Base-by-base conservation (phyloP, 2,888 invertebrate genomes). In the Morpho helenor region DNA sequence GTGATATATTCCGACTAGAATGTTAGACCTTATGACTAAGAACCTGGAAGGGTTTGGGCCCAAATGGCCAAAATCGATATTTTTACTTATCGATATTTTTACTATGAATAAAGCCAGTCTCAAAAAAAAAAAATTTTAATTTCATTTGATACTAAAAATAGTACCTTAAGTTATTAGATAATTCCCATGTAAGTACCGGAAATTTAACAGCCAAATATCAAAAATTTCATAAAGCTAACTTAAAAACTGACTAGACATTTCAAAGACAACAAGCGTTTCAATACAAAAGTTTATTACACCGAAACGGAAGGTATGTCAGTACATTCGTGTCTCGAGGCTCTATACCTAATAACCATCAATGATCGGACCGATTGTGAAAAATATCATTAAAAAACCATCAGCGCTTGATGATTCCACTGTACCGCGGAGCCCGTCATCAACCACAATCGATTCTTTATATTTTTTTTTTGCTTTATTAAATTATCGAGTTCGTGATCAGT, bases 341-440 rank as follows among this genome's bases (percentile, higher is more conserved):
- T 85, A 84, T 83, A 85, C 83, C 87, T 87, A 90, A 88, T 87
- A 90, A 84, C 89, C 87, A 82, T 84, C 87, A 86, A 87, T 87
- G 87, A 89, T 89, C 87, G 83, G 76, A 65, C 80, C 87, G 87
- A 89, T 90, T 89, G 90, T 89, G 89, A 91, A 91, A 91, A 90
- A 91, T 91, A 91, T 91, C 91, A 91, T 91, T 91, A 91, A 91
- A 91, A 91, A 89, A 87, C 87, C 90, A 91, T 91, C 91, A 91
- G 86, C 75, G 82, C 76, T 79, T 83, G 87, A 87, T 87, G 88
- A 87, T 89, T 88, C 82, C 83, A 82, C 80, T 83, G 84, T 77
- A 76, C 80, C 78, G 77, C 78, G 78, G 83, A 77, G 78, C 68
- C 74, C 72, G 77, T 81, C 87, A 85, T 86, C 87, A 87, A 79